phyloP scores from a whole-genome alignment of 2,113 vertebrate genomes.

The Lamprologus sp. region DNA sequence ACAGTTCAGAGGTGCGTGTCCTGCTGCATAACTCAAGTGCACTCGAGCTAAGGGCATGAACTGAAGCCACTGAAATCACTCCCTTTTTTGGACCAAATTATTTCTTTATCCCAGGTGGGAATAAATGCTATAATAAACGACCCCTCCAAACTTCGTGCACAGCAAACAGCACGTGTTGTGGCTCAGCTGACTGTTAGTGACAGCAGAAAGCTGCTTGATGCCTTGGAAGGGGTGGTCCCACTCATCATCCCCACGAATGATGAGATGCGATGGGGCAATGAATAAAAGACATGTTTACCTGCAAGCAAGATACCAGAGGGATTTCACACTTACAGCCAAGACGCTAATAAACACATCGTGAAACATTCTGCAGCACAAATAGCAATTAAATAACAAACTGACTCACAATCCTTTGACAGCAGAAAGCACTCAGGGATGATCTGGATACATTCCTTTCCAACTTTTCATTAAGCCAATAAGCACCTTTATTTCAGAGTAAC shows the following conservation, averaged over 20 bases:
- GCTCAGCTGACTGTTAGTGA: constrained; percentile 88
- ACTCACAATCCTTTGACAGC: background rate
- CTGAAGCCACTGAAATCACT: background rate
- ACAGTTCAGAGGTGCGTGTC: background rate
- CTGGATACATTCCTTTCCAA: background rate
- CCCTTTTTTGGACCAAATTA: background rate
- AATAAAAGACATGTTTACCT: constrained; percentile 88
- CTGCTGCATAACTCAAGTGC: background rate
- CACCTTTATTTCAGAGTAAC: background rate
- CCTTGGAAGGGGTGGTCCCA: constrained; percentile 90
- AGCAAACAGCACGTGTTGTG: constrained; percentile 74
- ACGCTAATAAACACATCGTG: rapidly evolving
- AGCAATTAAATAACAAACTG: background rate
- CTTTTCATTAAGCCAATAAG: background rate
- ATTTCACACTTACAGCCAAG: background rate
- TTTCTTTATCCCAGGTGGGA: background rate
- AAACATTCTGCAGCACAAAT: background rate
- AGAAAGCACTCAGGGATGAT: background rate
- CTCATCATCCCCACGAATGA: constrained; percentile 86
- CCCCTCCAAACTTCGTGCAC: constrained; percentile 54
- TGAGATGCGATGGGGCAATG: constrained; percentile 85
- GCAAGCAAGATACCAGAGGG: background rate
- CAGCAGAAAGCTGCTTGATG: constrained; percentile 86
- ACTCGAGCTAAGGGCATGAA: background rate
- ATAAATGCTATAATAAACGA: background rate